Percentiles rank a stretch among this genome's conserved stretches.
phyloP scores from a whole-genome alignment of 2,113 vertebrate genomes.

The Pristiophorus japonicus region DNA sequence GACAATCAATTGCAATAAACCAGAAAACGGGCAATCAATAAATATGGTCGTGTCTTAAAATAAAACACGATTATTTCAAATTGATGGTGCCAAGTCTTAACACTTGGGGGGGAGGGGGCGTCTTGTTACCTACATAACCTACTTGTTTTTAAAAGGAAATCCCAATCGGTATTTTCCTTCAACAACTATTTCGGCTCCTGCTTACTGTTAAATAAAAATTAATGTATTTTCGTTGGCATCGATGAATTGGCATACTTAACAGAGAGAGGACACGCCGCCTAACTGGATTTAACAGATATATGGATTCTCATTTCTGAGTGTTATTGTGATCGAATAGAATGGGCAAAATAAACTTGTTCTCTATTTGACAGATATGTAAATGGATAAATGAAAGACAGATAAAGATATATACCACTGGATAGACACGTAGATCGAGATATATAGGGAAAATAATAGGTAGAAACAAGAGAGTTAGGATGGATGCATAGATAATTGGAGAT shows the following conservation, averaged over 20 bases:
- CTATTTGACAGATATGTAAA: background rate
- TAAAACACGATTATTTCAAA: background rate
- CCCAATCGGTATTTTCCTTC: background rate
- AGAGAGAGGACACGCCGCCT: background rate
- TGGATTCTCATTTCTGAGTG: background rate
- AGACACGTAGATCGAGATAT: background rate
- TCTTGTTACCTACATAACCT: background rate
- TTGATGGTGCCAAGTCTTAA: background rate
- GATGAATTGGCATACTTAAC: background rate
- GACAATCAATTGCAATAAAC: background rate
- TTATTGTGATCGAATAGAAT: background rate
- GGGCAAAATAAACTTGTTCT: too few relatives aligned
- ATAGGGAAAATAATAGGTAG: background rate
- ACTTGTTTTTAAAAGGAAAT: background rate
- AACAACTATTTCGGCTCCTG: background rate
- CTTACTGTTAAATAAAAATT: background rate
- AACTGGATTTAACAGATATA: background rate
- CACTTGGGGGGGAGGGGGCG: too few relatives aligned
- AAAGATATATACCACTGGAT: background rate
- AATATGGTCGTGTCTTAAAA: background rate
- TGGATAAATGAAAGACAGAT: background rate
- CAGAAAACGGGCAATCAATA: background rate
- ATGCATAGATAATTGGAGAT: conserved; percentile 9
- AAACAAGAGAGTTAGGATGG: background rate
- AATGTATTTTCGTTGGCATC: background rate